These are phyloP conservation scores for Lethrus apterus DNA, from an alignment of 1,140 invertebrate genomes.

Conservation along the genomic window DNA sequence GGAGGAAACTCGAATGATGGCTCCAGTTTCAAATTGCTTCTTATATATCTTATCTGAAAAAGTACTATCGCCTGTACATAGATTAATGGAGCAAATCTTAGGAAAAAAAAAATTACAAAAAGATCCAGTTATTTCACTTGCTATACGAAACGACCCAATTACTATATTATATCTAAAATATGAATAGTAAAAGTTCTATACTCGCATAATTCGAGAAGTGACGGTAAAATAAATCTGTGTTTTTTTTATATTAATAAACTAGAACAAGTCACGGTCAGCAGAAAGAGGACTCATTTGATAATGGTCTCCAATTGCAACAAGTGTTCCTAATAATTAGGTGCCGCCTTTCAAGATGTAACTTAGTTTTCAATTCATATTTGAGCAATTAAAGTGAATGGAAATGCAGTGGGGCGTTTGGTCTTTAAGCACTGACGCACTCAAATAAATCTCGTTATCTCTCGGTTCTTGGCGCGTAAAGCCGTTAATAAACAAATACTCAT, in stretches of 20 bases:
- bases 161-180: background rate
- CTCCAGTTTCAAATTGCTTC: background rate
- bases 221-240: constrained; percentile 8
- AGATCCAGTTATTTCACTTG: background rate
- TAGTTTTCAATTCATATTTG: background rate
- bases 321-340: constrained; percentile 8
- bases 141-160: constrained; percentile 8
- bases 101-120: background rate
- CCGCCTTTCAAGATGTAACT: constrained; percentile 5
- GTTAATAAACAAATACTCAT: background rate
- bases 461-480: too few relatives aligned
- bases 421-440: constrained; percentile 2
- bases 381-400: constrained; percentile 8
- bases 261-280: constrained; percentile 31
- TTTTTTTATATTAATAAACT: constrained; percentile 20
- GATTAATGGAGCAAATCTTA: constrained; percentile 27
- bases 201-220: constrained; percentile 13
- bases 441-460: constrained; percentile 1
- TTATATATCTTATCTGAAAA: constrained; percentile 14
- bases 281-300: constrained; percentile 19
- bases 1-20: constrained; percentile 31
- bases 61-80: constrained; percentile 22
- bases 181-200: constrained; percentile 10
- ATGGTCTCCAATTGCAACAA: constrained; percentile 6
- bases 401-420: constrained; percentile 4